phyloP scores from a whole-genome alignment of 2,113 vertebrate species.

The Shinisaurus crocodilurus region DNA sequence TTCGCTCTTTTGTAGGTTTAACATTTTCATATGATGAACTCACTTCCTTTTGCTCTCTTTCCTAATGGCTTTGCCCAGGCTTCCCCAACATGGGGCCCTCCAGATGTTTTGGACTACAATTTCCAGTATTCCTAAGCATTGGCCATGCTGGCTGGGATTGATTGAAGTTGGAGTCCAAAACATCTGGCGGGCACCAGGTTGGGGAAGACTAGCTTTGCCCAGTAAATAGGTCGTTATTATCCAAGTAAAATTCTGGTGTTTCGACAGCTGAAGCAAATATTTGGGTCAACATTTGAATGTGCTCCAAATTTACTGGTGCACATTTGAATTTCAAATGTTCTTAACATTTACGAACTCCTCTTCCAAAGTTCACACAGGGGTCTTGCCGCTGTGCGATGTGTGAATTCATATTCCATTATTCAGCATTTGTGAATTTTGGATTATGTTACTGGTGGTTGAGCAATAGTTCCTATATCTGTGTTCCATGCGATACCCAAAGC shows the following conservation, averaged over 20 bases:
- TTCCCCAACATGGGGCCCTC: no score
- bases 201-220: neutral
- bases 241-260: slow-evolving; percentile 8
- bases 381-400: slow-evolving; percentile 11
- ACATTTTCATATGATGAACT: slow-evolving; percentile 26
- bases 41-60: slow-evolving; percentile 8
- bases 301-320: slow-evolving; percentile 18
- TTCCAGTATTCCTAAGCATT: no score
- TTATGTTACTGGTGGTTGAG: slow-evolving; percentile 18
- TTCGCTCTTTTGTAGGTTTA: slow-evolving; percentile 1
- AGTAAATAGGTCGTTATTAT: neutral
- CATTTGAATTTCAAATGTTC: slow-evolving; percentile 41
- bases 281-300: slow-evolving; percentile 24
- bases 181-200: no score
- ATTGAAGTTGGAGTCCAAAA: no score
- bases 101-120: no score
- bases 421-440: slow-evolving; percentile 9
- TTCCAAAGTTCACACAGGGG: slow-evolving; percentile 28
- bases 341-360: slow-evolving; percentile 18
- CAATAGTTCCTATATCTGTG: slow-evolving; percentile 27
- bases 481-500: neutral
- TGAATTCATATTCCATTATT: slow-evolving; percentile 24
- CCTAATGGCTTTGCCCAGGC: neutral
- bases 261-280: slow-evolving; percentile 42
- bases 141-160: no score